Conservation (phyloP, 2,888 invertebrate genomes). For the Eubasilissa splendida region DNA sequence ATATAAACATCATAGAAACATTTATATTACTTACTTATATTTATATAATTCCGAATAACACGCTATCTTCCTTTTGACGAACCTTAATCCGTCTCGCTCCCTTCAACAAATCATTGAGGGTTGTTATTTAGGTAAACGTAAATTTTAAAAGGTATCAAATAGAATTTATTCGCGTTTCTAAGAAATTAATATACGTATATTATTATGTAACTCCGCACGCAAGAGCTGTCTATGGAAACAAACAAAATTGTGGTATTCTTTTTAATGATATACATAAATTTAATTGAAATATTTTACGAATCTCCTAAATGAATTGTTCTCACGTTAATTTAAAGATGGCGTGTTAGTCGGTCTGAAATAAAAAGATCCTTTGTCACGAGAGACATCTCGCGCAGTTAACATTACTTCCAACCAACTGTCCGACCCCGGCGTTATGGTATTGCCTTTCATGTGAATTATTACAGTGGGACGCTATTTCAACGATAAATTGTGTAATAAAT, state of each 20-base stretch:
- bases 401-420: conserved; percentile 29
- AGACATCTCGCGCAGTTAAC: conserved; percentile 1
- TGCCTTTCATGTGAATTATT: conserved; percentile 53
- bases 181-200: neutral
- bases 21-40: neutral
- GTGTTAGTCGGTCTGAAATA: neutral
- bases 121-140: neutral
- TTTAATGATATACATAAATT: no score
- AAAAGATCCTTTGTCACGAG: neutral
- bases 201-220: no score
- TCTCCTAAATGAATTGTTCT: neutral
- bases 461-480: conserved; percentile 44
- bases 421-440: conserved; percentile 28
- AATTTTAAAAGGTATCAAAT: neutral
- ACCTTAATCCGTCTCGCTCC: no score
- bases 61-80: no score
- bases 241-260: no score
- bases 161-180: neutral
- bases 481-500: conserved; percentile 57
- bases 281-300: no score
- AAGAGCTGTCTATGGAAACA: neutral
- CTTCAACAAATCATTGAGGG: neutral
- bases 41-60: neutral
- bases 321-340: neutral
- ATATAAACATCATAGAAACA: neutral